Evolutionary conservation across 2,113 vertebrate species (phyloP), one percentile per base, ranked within the genome.

Genomic region (Ondatra zibethicus): DNA sequence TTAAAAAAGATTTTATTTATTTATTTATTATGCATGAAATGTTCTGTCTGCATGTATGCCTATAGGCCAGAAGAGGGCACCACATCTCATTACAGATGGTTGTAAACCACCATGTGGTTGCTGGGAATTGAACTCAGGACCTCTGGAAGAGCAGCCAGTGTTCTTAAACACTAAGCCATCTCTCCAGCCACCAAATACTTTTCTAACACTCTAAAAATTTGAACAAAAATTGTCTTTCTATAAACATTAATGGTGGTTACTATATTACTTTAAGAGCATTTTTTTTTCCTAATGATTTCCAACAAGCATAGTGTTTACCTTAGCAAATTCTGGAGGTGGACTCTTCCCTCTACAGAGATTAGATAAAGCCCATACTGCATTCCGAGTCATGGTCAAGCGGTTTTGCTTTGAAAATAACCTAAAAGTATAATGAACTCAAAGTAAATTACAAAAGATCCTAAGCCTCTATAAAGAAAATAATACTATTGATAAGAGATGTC

Each of bases 311-410:
- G 73, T 88, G 36, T 97, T 97, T 97, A 99, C 99, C 99, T 99
- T 99, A 96, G 99, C 97, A 98, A 99, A 99, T 97, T 99, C 99
- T 87, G 99, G 99, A 98, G 99, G 99, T 96, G 99, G 99, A 97
- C 99, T 99, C 97, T 99, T 99, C 92, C 99, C 99, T 99, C 99
- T 99, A 98, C 99, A 99, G 94, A 99, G 99, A 98, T 99, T 99
- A 97, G 99, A 99, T 23, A 99, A 98, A 78, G 99, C 99, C 99
- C 99, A 99, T 82, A 99, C 99, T 58, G 99, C 99, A 91, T 99
- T 99, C 93, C 99, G 99, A 95, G 99, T 99, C 99, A 99, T 99
- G 9, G 99, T 99, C 92, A 99, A 98, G 96, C 99, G 99, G 96
- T 99, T 99, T 98, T 99, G 99, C 98, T 99, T 99, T 95, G 99